Evolutionary conservation across 2,797 vertebrate species (phyloP).

Genomic region (Numenius phaeopus): DNA sequence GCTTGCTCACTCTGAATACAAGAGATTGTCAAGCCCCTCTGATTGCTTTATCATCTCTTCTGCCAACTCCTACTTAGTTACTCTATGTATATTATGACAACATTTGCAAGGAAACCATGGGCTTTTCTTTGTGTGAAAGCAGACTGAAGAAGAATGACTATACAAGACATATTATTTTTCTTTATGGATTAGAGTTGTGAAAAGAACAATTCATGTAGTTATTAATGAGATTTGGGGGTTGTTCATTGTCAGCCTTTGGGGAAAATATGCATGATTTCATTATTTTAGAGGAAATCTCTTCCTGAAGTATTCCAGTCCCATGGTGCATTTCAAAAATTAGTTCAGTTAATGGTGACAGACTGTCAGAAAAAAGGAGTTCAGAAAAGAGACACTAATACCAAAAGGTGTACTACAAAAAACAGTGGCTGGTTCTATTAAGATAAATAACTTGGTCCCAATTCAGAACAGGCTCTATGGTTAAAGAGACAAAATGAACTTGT

Average conservation of each 20-base stretch:
- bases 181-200: background rate
- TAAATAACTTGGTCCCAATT: background rate
- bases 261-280: background rate
- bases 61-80: background rate
- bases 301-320: background rate
- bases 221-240: conserved; percentile 24
- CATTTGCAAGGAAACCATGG: background rate
- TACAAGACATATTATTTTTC: background rate
- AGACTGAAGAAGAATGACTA: background rate
- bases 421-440: background rate
- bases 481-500: background rate
- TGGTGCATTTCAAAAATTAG: background rate
- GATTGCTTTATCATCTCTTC: background rate
- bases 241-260: background rate
- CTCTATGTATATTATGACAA: background rate
- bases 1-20: background rate
- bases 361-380: conserved; percentile 42
- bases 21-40: background rate
- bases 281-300: conserved; percentile 48
- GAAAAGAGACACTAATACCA: background rate
- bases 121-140: background rate
- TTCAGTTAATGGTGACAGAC: conserved; percentile 17
- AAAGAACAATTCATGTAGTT: conserved; percentile 21
- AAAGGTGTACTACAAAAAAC: background rate
- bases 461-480: background rate